Evolutionary conservation across 2,888 invertebrate genomes (phyloP).

Genomic region (Heteromurus nitidus): DNA sequence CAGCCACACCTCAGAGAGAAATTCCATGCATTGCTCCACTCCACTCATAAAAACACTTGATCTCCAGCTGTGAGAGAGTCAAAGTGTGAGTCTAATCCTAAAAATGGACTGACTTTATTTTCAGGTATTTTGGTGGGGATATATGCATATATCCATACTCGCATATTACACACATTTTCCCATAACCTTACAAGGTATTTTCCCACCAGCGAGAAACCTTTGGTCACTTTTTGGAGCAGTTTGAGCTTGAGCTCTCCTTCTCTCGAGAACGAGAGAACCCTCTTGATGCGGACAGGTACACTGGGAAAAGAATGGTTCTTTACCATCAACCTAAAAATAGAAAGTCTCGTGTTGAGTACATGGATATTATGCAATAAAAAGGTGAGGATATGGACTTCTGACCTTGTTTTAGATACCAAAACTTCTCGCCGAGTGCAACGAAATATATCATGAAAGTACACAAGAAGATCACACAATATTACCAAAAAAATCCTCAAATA

Average conservation of each 20-base stretch:
- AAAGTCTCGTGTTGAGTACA: conserved; percentile 38
- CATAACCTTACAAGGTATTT: conserved; percentile 42
- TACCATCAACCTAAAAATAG: conserved; percentile 62
- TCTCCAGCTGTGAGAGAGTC: conserved; percentile 53
- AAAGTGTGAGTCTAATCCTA: conserved; percentile 51
- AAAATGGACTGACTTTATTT: conserved; percentile 41
- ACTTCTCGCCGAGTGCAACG: neutral
- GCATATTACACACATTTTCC: conserved; percentile 31
- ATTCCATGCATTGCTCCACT: conserved; percentile 32
- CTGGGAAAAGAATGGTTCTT: conserved; percentile 39
- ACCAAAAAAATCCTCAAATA: conserved; percentile 8
- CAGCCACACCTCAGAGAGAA: conserved; percentile 52
- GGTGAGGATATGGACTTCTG: conserved; percentile 64
- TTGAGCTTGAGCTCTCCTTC: neutral
- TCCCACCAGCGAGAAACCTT: conserved; percentile 64
- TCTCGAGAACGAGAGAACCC: conserved; percentile 31
- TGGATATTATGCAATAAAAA: conserved; percentile 56
- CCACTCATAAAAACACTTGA: conserved; percentile 57
- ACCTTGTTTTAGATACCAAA: conserved; percentile 61
- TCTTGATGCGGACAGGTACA: conserved; percentile 46
- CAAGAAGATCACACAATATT: neutral
- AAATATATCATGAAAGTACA: too few species aligned
- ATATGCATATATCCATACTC: neutral
- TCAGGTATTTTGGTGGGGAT: conserved; percentile 16
- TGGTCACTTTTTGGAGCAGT: conserved; percentile 50